phyloP scores from a whole-genome alignment of 2,113 vertebrate species.

The Nanorana parkeri region DNA sequence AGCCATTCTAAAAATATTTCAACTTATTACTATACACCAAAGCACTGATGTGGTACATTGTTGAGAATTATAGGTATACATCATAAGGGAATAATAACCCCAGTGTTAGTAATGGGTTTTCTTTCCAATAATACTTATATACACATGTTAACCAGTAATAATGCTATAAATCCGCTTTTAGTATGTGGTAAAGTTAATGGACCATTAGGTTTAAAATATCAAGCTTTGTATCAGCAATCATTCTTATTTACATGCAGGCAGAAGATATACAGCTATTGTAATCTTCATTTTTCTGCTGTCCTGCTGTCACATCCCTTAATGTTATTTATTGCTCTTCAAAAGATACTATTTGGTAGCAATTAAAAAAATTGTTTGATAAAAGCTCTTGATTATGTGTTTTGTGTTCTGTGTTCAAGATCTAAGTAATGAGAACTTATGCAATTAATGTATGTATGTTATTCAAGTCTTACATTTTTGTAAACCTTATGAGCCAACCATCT shows the following conservation, averaged over 20 bases:
- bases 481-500: no score
- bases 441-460: no score
- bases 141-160: constrained; percentile 9
- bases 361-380: background rate
- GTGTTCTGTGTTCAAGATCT: background rate
- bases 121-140: background rate
- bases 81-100: background rate
- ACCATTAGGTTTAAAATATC: constrained; percentile 3
- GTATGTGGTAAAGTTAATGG: constrained; percentile 7
- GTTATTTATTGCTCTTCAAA: background rate
- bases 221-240: constrained; percentile 4
- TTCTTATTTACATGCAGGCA: background rate
- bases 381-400: background rate
- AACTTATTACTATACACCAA: no score
- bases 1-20: no score
- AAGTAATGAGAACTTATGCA: no score
- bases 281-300: background rate
- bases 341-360: background rate
- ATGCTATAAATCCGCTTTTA: background rate
- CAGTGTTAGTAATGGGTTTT: background rate
- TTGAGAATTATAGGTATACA: background rate
- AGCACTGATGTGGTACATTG: no score
- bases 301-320: background rate
- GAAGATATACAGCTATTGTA: background rate
- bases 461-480: no score